Base-by-base conservation (phyloP, 2,888 invertebrate genomes). In the Creontiades dilutus region DNA sequence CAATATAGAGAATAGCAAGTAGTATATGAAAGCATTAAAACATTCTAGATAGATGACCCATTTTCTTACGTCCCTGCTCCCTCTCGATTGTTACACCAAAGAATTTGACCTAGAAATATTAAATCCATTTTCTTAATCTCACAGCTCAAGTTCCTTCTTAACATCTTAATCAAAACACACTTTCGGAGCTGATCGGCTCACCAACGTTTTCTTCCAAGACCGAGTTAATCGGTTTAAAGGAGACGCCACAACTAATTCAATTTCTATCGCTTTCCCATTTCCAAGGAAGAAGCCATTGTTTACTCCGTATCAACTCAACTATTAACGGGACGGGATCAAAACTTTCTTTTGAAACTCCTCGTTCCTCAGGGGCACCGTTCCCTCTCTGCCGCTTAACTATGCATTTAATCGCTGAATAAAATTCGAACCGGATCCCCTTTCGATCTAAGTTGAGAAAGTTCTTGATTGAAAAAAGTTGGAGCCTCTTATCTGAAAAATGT, bases 321-420 rank as follows among this genome's bases (percentile, higher is more conserved):
- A 23, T 68, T 68, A 68, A 68, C 23, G 68, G 68, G 68, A 68
- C 23, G 27, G 68, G 68, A 68, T 68, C 68, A 68, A 27, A 68
- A 68, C 68, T 68, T 68, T 23, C 68, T 68, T 68, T 4, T 19
- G 12, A 68, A 68, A 68, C 68, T 68, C 68, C 68, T 57, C 57
- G n/a, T 16, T 57, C 68, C 27, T 68, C 23, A 19, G 19, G 27
- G 68, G 27, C 23, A 23, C 68, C 23, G 68, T 68, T 68, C n/a
- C n/a, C 57, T 57, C 16, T n/a, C n/a, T n/a, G n/a, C 7, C 57
- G 13, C 57, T 57, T 68, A 23, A 68, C 68, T 68, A 68, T 68
- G 68, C 68, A 68, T 68, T 68, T 68, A 68, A 68, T 68, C 68
- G 19, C 68, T 68, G 68, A 68, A 68, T 68, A 68, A 68, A 68